Conservation (phyloP, 2,888 invertebrate species). For the Crossocerus cetratus region DNA sequence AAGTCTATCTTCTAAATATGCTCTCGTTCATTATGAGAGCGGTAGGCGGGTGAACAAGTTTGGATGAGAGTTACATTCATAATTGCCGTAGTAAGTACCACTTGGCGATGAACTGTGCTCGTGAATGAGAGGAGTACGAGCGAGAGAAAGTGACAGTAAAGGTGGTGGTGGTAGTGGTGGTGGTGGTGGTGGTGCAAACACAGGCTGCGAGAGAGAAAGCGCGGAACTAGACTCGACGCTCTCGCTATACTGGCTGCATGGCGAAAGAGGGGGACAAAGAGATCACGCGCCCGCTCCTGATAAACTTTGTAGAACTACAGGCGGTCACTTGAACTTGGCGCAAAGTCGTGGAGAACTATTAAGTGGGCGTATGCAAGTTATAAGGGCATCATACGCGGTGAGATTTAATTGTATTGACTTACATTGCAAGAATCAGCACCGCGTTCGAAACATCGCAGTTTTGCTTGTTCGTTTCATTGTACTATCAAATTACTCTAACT, state of each 20-base stretch:
- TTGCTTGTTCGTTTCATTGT: too few species aligned
- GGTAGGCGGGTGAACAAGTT: constrained; percentile 11
- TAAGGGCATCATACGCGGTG: too few species aligned
- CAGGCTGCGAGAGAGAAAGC: constrained; percentile 2
- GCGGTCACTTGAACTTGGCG: constrained; percentile 47
- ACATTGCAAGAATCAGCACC: too few species aligned
- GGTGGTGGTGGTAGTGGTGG: background rate
- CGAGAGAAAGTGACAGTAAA: background rate
- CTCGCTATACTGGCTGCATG: background rate
- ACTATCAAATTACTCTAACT: too few species aligned
- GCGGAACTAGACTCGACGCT: background rate
- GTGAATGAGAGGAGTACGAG: background rate
- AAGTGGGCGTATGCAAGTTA: constrained; percentile 40
- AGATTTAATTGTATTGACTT: too few species aligned
- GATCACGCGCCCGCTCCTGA: constrained; percentile 32
- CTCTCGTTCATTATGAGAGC: too few species aligned
- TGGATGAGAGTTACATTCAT: constrained; percentile 28
- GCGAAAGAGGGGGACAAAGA: constrained; percentile 17
- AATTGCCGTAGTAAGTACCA: constrained; percentile 39
- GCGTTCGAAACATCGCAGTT: too few species aligned
- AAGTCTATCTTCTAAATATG: too few species aligned
- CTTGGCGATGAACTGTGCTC: constrained; percentile 10
- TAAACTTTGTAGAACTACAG: constrained; percentile 49
- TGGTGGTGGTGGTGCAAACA: background rate
- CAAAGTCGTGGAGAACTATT: constrained; percentile 49